Evolutionary conservation across 2,888 invertebrate species (phyloP).

Genomic region (Athripsodes cinereus): DNA sequence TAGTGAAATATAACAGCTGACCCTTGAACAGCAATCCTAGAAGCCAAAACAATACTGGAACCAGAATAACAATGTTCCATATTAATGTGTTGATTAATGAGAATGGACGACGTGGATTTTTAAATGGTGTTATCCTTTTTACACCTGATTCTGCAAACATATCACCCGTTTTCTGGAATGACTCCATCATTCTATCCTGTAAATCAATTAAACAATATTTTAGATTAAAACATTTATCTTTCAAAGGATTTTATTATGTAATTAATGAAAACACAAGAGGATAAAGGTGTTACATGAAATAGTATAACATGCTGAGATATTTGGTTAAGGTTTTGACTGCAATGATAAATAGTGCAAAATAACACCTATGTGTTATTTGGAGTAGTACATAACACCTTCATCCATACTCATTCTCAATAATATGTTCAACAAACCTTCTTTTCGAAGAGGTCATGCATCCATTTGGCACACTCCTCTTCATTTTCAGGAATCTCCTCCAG

Average conservation of each 20-base stretch:
- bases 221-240: no score
- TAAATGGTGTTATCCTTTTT: slow-evolving; percentile 54
- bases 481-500: slow-evolving; percentile 72
- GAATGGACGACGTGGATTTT: slow-evolving; percentile 54
- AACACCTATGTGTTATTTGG: no score
- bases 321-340: no score
- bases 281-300: no score
- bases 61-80: slow-evolving; percentile 64
- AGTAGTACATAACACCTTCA: no score
- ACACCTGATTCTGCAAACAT: slow-evolving; percentile 74
- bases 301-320: no score
- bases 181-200: slow-evolving; percentile 68
- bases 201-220: no score
- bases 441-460: slow-evolving; percentile 77
- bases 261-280: no score
- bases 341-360: no score
- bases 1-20: slow-evolving; percentile 61
- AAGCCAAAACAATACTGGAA: slow-evolving; percentile 67
- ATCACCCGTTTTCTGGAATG: slow-evolving; percentile 68
- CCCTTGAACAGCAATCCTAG: slow-evolving; percentile 64
- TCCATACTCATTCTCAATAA: no score
- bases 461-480: slow-evolving; percentile 68
- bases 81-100: slow-evolving; percentile 64
- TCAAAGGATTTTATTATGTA: no score
- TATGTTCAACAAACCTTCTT: slow-evolving; percentile 73